Percentiles rank a stretch among this genome's conserved stretches.
These are phyloP conservation scores for Bettongia penicillata DNA, from an alignment of 2,113 vertebrate species.

Conservation along the genomic window DNA sequence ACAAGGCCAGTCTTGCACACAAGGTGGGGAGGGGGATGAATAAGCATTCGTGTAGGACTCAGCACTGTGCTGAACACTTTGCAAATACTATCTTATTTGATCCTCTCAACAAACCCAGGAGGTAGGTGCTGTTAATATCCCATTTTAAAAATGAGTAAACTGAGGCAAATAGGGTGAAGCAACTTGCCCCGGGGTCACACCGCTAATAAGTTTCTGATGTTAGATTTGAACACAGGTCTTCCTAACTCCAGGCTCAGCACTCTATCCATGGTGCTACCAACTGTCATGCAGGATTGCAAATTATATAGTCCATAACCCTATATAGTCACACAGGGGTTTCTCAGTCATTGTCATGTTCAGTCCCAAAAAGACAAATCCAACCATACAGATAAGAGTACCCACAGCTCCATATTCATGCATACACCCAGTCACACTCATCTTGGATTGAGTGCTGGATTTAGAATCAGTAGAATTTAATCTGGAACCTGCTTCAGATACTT, in stretches of 20 bases:
- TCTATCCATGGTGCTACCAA: background rate
- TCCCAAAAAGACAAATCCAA: background rate
- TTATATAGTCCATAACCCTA: background rate
- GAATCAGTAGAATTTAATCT: background rate
- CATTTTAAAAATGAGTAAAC: background rate
- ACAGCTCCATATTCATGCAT: background rate
- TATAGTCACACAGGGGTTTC: background rate
- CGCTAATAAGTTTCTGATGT: background rate
- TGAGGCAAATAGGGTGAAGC: background rate
- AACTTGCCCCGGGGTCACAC: background rate
- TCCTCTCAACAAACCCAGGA: background rate
- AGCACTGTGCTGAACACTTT: background rate
- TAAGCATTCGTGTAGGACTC: background rate
- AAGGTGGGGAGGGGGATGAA: background rate
- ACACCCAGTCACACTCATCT: background rate
- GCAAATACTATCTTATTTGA: background rate
- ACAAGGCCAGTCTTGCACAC: background rate
- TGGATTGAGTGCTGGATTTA: no score
- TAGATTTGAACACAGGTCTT: background rate
- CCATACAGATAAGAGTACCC: background rate
- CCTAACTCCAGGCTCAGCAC: background rate
- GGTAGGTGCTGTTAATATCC: background rate
- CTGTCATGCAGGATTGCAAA: background rate
- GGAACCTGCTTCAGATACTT: background rate
- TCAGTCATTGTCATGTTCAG: background rate